A percentile compares a stretch with the other conserved stretches of the same genome.
These are phyloP conservation scores for Danaus chrysippus DNA, from an alignment of 2,888 invertebrate species.

Conservation along the genomic window DNA sequence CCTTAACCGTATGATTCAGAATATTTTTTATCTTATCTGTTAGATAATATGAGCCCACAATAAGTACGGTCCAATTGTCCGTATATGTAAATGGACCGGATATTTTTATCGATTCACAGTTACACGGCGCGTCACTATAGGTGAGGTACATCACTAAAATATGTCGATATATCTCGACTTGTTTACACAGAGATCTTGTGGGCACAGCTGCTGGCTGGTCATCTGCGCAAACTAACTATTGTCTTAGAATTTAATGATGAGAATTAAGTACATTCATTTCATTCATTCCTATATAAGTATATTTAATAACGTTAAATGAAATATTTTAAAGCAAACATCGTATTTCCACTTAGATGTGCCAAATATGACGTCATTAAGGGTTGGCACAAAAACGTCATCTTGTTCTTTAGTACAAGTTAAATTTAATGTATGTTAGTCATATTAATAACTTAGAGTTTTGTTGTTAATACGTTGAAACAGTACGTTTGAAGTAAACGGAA, in stretches of 20 bases:
- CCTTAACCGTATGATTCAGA: conserved; percentile 11
- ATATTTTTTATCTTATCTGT: conserved; percentile 29
- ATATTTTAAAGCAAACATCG: too few species aligned
- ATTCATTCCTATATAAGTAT: too few species aligned
- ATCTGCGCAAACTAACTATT: conserved; percentile 58
- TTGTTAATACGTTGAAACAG: too few species aligned
- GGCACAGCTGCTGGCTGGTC: conserved; percentile 59
- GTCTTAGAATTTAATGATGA: conserved; percentile 57
- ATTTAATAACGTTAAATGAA: too few species aligned
- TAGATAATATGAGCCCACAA: conserved; percentile 24
- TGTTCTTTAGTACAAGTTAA: too few species aligned
- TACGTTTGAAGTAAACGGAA: too few species aligned
- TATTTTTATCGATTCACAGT: conserved; percentile 47
- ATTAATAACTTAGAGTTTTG: too few species aligned
- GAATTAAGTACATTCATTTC: too few species aligned
- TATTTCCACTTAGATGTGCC: too few species aligned
- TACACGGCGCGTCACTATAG: background rate
- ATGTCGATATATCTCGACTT: conserved; percentile 10
- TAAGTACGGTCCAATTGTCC: conserved; percentile 53
- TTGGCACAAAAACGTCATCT: too few species aligned
- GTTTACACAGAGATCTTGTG: conserved; percentile 39
- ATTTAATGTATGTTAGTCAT: too few species aligned
- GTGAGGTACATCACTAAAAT: background rate
- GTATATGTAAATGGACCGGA: conserved; percentile 58
- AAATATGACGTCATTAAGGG: too few species aligned